Conservation (phyloP, 2,113 vertebrate species). For the Plestiodon gilberti region DNA sequence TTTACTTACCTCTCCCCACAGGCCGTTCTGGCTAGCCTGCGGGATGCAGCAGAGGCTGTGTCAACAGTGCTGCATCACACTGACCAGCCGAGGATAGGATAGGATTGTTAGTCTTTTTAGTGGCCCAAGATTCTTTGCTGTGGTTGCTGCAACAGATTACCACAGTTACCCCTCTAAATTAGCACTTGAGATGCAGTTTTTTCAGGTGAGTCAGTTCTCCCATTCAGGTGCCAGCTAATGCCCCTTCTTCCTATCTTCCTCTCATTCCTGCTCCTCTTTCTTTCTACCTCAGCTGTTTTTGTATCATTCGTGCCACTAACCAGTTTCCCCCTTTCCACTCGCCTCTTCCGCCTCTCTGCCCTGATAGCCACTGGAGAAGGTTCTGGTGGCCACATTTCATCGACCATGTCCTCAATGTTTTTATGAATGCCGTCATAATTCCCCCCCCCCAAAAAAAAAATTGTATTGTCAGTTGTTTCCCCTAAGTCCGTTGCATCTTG, state of each 20-base stretch:
- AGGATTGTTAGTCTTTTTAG: too few relatives aligned
- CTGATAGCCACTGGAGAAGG: neutral
- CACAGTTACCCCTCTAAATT: too few relatives aligned
- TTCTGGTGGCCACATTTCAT: neutral
- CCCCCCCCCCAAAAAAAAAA: neutral
- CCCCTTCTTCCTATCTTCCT: neutral
- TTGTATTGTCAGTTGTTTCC: neutral
- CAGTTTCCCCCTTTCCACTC: neutral
- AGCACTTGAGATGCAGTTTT: too few relatives aligned
- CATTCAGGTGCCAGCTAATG: neutral
- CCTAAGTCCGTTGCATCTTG: neutral
- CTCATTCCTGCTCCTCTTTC: neutral
- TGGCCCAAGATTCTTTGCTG: too few relatives aligned
- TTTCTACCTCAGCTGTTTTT: neutral
- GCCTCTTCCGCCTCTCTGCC: neutral
- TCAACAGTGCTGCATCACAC: too few relatives aligned
- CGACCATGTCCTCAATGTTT: conserved; percentile 41
- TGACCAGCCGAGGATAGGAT: too few relatives aligned
- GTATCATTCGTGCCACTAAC: neutral
- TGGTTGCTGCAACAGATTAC: too few relatives aligned
- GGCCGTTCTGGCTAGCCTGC: too few relatives aligned
- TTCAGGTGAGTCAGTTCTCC: neutral
- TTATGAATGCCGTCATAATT: neutral
- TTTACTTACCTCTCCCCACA: too few relatives aligned
- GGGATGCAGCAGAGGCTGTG: too few relatives aligned